These are phyloP conservation scores for Theodoxus fluviatilis DNA, from an alignment of 2,888 invertebrate species.

Conservation along the genomic window DNA sequence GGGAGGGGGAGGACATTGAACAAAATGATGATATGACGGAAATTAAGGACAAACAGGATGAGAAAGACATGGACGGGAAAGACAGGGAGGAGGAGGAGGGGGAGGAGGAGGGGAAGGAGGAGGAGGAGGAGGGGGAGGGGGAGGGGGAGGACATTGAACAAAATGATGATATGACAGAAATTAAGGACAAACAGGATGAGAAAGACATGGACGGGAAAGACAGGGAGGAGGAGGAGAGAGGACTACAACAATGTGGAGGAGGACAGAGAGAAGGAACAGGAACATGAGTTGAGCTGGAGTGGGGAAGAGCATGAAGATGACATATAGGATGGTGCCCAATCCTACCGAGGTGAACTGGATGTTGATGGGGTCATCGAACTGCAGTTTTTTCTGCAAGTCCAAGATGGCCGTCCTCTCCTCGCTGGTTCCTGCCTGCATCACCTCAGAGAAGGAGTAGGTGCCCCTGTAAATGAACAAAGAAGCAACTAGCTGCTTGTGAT, in stretches of 20 bases:
- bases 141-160: not conserved
- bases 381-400: slow-evolving; percentile 69
- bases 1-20: not conserved
- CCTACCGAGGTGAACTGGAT: slow-evolving; percentile 82
- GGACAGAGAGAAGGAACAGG: no score
- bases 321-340: slow-evolving; percentile 25
- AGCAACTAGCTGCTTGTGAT: no score
- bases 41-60: not conserved
- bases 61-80: not conserved
- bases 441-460: slow-evolving; percentile 66
- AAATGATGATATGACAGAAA: not conserved
- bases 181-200: not conserved
- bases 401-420: slow-evolving; percentile 59
- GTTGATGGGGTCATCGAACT: slow-evolving; percentile 76
- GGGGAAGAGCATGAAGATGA: no score
- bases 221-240: no score
- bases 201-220: no score
- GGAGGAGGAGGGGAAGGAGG: not conserved
- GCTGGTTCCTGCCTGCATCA: slow-evolving; percentile 66
- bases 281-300: not conserved
- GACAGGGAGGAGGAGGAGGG: not conserved
- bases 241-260: no score
- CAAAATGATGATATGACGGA: not conserved
- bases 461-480: slow-evolving; percentile 62
- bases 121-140: not conserved